Evolutionary conservation across 2,888 invertebrate species (phyloP).

Genomic region (Drosophila trichaetosa): DNA sequence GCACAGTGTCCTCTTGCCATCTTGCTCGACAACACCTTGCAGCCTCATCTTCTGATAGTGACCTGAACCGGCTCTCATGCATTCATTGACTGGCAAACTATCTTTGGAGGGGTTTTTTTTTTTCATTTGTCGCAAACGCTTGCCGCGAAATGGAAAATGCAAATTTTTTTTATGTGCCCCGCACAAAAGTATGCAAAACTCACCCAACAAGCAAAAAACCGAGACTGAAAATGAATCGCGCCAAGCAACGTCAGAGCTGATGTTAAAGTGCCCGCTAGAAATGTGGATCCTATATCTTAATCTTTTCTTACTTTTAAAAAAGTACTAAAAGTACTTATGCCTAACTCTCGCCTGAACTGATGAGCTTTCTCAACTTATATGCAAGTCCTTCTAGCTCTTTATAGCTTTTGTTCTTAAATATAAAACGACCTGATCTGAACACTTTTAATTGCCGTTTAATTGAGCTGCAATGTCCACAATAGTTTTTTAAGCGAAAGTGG

Average conservation of each 20-base stretch:
- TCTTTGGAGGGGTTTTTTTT: neutral
- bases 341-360: slow-evolving; percentile 9
- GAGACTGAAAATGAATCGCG: slow-evolving; percentile 11
- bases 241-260: slow-evolving; percentile 5
- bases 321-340: slow-evolving; percentile 17
- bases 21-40: slow-evolving; percentile 1
- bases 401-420: neutral
- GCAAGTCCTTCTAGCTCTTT: neutral
- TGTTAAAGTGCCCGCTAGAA: slow-evolving; percentile 29
- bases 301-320: slow-evolving; percentile 6
- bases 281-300: slow-evolving; percentile 17
- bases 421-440: neutral
- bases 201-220: slow-evolving; percentile 30
- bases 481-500: neutral
- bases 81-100: slow-evolving; percentile 23
- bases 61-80: slow-evolving; percentile 1
- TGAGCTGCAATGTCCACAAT: neutral
- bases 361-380: neutral
- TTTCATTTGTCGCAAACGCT: slow-evolving; percentile 52
- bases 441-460: neutral
- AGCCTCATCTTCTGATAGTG: slow-evolving; percentile 20
- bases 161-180: slow-evolving; percentile 59
- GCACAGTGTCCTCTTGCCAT: neutral
- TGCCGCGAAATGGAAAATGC: slow-evolving; percentile 69
- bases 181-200: slow-evolving; percentile 70